Evolutionary conservation across 2,888 invertebrate genomes (phyloP), one percentile per base, ranked within the genome.

Genomic region (Itoplectis maculator): DNA sequence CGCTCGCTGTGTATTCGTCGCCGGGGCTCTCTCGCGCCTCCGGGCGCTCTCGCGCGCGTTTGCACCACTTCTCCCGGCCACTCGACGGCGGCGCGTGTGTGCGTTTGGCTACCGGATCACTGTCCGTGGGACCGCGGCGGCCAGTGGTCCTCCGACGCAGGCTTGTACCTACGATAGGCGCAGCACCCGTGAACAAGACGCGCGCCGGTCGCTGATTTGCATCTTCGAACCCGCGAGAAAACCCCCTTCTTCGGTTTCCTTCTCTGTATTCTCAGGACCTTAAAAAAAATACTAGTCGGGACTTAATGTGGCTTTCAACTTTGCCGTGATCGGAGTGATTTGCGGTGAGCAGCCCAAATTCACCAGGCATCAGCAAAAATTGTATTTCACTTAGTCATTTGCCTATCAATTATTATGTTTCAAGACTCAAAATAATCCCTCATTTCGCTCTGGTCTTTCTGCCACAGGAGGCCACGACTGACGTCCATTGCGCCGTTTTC

Each of bases 21-120:
- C 42, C 11, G 45, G 23, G 65, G 45, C 84, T 85, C 84, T 85
- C 86, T 85, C 87, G 84, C 86, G 83, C 88, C 86, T 85, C 79
- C 76, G 49, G 68, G 65, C 54, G 37, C 65, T 47, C n/a, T n/a
- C n/a, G n/a, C n/a, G n/a, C 47, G 49, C 54, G 54, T 42, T 54
- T 86, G 86, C 63, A 69, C 49, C 69, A 37, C 15, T 74, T 69
- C 51, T 37, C 29, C 8, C 49, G 37, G 45, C 51, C 18, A 15
- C 23, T 29, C 29, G 23, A 11, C 61, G 63, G 61, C 81, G n/a
- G n/a, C n/a, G n/a, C n/a, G 68, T 73, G 77, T 63, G 78, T 73
- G 65, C 47, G 15, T 61, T n/a, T 18, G 45, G 40, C 35, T 54
- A 68, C 59, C 69, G 9, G 13, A 45, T n/a, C n/a, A 20, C 56